Conservation (phyloP, 2,797 vertebrate species). For the Staurois parvus region DNA sequence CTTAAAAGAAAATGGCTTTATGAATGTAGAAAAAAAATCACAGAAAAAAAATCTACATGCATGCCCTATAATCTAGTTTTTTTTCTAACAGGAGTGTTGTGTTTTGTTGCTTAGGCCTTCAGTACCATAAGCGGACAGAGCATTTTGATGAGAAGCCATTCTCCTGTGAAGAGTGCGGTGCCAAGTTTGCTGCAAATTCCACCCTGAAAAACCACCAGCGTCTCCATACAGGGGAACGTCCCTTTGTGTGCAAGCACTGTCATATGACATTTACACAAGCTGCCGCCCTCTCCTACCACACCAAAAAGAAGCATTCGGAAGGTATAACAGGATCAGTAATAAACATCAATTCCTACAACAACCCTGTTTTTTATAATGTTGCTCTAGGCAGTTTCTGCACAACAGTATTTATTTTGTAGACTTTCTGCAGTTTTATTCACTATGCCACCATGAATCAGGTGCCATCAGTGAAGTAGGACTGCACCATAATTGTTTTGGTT, state of each 20-base stretch:
- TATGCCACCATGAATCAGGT: no score
- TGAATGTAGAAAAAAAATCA: background rate
- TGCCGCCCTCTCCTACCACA: conserved; percentile 90
- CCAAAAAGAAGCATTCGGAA: conserved; percentile 90
- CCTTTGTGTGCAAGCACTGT: conserved; percentile 88
- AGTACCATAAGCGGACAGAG: conserved; percentile 90
- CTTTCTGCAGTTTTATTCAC: no score
- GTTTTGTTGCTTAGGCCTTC: conserved; percentile 78
- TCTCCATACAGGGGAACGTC: conserved; percentile 88
- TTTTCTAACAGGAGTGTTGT: background rate
- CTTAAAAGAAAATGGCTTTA: background rate
- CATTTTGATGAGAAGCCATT: conserved; percentile 90
- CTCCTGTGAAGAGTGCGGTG: conserved; percentile 83
- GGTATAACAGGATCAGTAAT: conserved; percentile 70
- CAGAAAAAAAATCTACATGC: no score
- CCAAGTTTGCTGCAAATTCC: conserved; percentile 88
- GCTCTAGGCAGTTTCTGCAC: background rate
- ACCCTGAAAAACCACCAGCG: conserved; percentile 90
- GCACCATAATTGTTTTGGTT: no score
- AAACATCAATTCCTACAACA: background rate
- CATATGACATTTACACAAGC: conserved; percentile 89
- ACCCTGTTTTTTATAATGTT: background rate
- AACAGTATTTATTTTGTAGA: no score
- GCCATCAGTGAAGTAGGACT: no score
- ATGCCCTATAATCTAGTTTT: no score